Percentiles rank a stretch among this genome's conserved stretches.
Evolutionary conservation across 2,797 vertebrate genomes (phyloP).

Genomic region (Hyperoplus immaculatus): DNA sequence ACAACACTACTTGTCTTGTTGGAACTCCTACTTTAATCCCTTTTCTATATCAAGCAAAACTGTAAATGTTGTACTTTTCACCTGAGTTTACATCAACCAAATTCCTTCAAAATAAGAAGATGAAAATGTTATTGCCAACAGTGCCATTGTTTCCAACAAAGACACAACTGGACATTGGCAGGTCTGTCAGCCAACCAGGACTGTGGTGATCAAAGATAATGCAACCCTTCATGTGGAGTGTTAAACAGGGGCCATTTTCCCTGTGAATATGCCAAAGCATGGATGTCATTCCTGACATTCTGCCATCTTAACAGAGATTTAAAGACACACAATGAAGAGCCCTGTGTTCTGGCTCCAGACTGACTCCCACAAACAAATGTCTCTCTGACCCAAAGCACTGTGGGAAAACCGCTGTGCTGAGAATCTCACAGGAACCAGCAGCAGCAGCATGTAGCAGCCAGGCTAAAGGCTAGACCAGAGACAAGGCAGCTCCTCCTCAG

Average conservation of each 20-base stretch:
- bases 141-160: neutral
- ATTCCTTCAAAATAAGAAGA: neutral
- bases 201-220: neutral
- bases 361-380: constrained; percentile 30
- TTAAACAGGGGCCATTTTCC: neutral
- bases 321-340: constrained; percentile 13
- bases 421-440: constrained; percentile 60
- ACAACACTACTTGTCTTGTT: too few relatives aligned
- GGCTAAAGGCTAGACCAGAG: constrained; percentile 36
- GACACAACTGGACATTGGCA: neutral
- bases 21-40: too few relatives aligned
- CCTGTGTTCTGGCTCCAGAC: constrained; percentile 7
- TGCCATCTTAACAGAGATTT: neutral
- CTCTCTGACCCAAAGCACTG: constrained; percentile 46
- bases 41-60: too few relatives aligned
- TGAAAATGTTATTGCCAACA: neutral
- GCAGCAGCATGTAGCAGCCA: constrained; percentile 19
- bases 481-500: constrained; percentile 36
- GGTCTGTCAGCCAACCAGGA: neutral
- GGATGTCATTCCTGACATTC: constrained; percentile 11
- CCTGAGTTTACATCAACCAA: neutral
- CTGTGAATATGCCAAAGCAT: neutral
- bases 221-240: neutral
- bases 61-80: too few relatives aligned
- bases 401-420: constrained; percentile 62